Evolutionary conservation across 2,113 vertebrate species (phyloP), one percentile per base, ranked within the genome.

Genomic region (Puntigrus tetrazona): DNA sequence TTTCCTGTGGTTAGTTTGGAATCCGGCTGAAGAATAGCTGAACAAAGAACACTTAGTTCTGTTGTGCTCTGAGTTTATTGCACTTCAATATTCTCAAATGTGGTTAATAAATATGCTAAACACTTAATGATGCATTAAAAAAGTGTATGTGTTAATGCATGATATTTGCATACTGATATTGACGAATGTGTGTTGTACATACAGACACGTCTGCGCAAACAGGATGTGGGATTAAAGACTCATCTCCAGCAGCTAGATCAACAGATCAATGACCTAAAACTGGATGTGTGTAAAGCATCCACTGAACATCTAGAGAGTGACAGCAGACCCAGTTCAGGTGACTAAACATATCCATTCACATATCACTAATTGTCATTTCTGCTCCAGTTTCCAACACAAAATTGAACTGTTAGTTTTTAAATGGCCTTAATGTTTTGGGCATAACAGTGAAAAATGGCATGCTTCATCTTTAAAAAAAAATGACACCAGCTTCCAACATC

Each of bases 311-410:
- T 94, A 50, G 97, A 99, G 83, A 96, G 94, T 1, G 97, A 99
- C 94, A 99, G 97, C 91, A 92, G 97, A 27, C 97, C 97, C 82
- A 99, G 97, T 91, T 99, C 97, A 91, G 97, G 97, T 98, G 90
- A 90, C 69, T 27, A 50, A 43, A 65, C 0, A 45, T 43, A 36
- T 41, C 72, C 14, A 72, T 27, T 78, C 20, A n/a, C 27, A 73
- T 7, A 34, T 50, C 22, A 85, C 57, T 65, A 8, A 36, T 22
- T 72, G 69, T 25, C 25, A 72, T 72, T 72, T 43, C 22, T 14
- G 22, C 22, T 41, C 69, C 5, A 20, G 34, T 67, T 67, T 8
- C 1, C 50, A 9, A 67, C 16, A 70, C 22, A 10, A 43, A 72
- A 72, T 22, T 11, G 38, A 70, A 38, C 31, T 13, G 70, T 11